phyloP scores from a whole-genome alignment of 23 tunicate genomes.

The Oikopleura dioica region DNA sequence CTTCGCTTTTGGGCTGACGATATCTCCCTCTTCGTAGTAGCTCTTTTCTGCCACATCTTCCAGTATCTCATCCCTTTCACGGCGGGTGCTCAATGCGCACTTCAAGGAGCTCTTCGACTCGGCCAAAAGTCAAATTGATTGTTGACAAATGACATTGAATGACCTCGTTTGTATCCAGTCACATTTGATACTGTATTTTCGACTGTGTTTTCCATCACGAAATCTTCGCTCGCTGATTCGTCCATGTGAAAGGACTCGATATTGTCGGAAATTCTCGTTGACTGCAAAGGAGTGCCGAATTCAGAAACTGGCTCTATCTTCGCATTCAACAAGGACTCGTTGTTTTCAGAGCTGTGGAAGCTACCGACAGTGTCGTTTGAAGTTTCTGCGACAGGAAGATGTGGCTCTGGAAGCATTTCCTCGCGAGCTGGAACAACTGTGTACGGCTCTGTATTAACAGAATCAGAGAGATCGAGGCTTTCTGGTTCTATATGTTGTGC shows the following conservation, averaged over 20 bases:
- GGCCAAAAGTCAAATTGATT: neutral
- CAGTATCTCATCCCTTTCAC: neutral
- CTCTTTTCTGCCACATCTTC: neutral
- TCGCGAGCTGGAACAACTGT: too few species aligned
- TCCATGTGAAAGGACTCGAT: neutral
- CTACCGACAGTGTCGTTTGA: too few species aligned
- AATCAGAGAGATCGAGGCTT: too few species aligned
- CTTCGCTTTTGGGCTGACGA: neutral
- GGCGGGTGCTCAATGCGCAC: neutral
- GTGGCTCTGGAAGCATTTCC: too few species aligned
- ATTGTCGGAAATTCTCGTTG: neutral
- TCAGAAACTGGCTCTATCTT: too few species aligned
- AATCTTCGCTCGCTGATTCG: neutral
- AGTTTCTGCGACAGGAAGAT: too few species aligned
- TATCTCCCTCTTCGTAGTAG: neutral
- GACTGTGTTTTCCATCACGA: neutral
- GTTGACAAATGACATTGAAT: neutral
- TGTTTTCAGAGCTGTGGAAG: too few species aligned
- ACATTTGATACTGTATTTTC: neutral
- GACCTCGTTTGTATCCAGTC: neutral
- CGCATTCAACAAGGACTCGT: too few species aligned
- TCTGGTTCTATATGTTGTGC: too few species aligned
- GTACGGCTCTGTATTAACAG: too few species aligned
- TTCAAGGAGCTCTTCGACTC: neutral
- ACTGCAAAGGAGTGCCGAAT: too few species aligned